phyloP scores from a whole-genome alignment of 2,113 vertebrate genomes.

The Microtus montanus region DNA sequence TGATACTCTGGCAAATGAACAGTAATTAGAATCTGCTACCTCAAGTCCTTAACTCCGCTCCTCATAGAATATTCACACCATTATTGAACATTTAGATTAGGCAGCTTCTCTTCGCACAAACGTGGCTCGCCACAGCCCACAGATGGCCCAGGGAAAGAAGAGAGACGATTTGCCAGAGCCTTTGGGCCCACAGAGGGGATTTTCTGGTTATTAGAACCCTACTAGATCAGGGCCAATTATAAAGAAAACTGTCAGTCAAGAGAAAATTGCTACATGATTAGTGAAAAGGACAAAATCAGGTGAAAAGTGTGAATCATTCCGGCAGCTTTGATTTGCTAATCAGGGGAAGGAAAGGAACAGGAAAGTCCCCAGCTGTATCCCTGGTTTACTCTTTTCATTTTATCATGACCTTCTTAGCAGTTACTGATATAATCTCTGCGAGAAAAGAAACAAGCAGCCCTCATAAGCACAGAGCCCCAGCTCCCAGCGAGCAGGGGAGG shows the following conservation, averaged over 20 bases:
- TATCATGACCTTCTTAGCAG: conserved; percentile 97
- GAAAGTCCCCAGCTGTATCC: conserved; percentile 98
- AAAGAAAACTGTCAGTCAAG: conserved; percentile 99
- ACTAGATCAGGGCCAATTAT: conserved; percentile 99
- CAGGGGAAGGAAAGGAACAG: conserved; percentile 93
- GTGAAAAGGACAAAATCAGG: conserved; percentile 99
- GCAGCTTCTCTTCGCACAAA: conserved; percentile 93
- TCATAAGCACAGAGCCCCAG: conserved; percentile 87
- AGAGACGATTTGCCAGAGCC: conserved; percentile 95
- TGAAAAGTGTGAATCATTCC: conserved; percentile 99
- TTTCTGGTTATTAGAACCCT: conserved; percentile 99
- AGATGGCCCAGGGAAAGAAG: conserved; percentile 91
- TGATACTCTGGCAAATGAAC: conserved; percentile 99
- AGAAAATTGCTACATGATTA: conserved; percentile 99
- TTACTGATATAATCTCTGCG: conserved; percentile 93
- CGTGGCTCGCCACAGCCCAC: conserved; percentile 89
- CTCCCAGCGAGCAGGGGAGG: conserved; percentile 90
- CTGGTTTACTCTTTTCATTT: conserved; percentile 97
- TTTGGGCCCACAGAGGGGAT: conserved; percentile 99
- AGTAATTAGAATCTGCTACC: conserved; percentile 99
- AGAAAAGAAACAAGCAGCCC: conserved; percentile 89
- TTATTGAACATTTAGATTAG: conserved; percentile 99
- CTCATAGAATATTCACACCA: conserved; percentile 99
- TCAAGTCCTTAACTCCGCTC: conserved; percentile 94
- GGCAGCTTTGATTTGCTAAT: conserved; percentile 99